These are phyloP conservation scores for Protonemura montana DNA, from an alignment of 2,888 invertebrate species.

Conservation along the genomic window DNA sequence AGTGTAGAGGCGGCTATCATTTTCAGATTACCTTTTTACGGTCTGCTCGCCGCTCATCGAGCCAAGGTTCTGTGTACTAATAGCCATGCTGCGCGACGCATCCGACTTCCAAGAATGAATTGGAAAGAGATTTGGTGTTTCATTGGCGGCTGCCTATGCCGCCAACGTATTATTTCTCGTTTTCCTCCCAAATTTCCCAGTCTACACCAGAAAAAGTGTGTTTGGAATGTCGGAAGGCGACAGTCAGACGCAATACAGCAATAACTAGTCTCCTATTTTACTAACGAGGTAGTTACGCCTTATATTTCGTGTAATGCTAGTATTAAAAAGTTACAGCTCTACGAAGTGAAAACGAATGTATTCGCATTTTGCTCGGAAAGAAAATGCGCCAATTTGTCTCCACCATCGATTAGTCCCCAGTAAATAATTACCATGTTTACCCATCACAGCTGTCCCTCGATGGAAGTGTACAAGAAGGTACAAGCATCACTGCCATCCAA, in stretches of 20 bases:
- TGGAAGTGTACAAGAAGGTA: slow-evolving; percentile 17
- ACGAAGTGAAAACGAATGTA: neutral
- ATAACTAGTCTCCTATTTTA: no score
- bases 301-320: no score
- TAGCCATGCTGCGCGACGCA: neutral
- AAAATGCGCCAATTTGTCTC: neutral
- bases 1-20: neutral
- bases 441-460: neutral
- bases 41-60: neutral
- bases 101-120: neutral
- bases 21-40: neutral
- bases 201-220: neutral
- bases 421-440: slow-evolving; percentile 12
- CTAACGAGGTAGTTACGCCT: no score
- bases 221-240: neutral
- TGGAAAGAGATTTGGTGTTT: neutral
- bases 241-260: neutral
- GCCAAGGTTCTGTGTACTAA: neutral
- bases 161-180: neutral
- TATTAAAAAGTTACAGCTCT: neutral
- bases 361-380: neutral
- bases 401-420: neutral
- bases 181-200: slow-evolving; percentile 2
- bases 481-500: neutral
- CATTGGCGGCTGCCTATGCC: neutral